Conservation (phyloP, 2,113 vertebrate genomes). For the Saguinus midas region DNA sequence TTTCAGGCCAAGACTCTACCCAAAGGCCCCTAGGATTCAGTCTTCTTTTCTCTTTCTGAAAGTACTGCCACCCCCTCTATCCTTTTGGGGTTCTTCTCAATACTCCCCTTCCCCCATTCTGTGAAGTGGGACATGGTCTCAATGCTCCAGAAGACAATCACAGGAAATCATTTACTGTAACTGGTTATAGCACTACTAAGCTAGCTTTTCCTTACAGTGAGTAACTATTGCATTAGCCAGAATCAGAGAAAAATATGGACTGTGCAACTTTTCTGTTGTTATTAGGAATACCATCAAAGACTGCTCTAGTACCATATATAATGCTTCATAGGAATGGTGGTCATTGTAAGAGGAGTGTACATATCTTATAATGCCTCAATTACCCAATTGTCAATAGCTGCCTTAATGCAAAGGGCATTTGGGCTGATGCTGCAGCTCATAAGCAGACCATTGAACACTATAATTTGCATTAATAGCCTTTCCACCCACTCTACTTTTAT, state of each 20-base stretch:
- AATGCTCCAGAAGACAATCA: slow-evolving; percentile 13
- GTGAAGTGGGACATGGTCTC: not conserved
- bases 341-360: not conserved
- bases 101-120: not conserved
- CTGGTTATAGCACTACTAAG: not conserved
- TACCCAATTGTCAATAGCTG: not conserved
- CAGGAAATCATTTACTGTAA: not conserved
- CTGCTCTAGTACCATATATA: not conserved
- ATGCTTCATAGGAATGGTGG: not conserved
- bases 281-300: slow-evolving; percentile 15
- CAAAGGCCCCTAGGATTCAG: not conserved
- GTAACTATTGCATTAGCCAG: not conserved
- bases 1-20: not conserved
- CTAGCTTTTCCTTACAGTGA: not conserved
- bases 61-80: not conserved
- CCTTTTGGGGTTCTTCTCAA: not conserved
- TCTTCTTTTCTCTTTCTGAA: slow-evolving; percentile 8
- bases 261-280: slow-evolving; percentile 16
- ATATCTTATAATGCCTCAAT: not conserved
- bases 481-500: not conserved
- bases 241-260: not conserved
- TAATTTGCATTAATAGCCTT: not conserved
- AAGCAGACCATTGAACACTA: not conserved
- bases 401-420: not conserved
- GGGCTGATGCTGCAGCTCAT: not conserved